These are phyloP conservation scores for Corythornis madagascariensis DNA, from an alignment of 2,113 vertebrate species.

Conservation along the genomic window DNA sequence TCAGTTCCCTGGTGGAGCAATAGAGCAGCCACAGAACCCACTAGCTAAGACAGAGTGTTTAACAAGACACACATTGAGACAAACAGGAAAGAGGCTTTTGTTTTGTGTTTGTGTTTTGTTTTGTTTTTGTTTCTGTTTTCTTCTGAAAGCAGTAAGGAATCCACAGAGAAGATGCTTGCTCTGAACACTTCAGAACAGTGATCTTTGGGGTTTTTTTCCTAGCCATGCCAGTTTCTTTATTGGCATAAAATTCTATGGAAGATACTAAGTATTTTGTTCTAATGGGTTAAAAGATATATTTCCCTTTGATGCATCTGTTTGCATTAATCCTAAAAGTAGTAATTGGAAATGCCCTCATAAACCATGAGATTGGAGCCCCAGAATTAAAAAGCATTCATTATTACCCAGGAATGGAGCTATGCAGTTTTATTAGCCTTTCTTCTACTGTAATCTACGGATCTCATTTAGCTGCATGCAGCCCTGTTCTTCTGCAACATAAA, in stretches of 20 bases:
- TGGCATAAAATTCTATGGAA: not conserved
- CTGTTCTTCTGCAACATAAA: constrained; percentile 32
- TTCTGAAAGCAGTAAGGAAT: not conserved
- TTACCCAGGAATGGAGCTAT: not conserved
- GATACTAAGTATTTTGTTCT: not conserved
- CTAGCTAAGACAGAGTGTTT: not conserved
- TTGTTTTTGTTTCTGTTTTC: not conserved
- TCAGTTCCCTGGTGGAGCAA: not conserved
- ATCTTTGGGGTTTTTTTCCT: not conserved
- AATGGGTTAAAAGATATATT: not conserved
- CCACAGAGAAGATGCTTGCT: not conserved
- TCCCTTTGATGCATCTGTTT: constrained; percentile 2
- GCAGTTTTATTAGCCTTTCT: constrained; percentile 58
- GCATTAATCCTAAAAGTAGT: constrained; percentile 1
- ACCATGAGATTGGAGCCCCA: not conserved
- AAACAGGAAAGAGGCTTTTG: not conserved
- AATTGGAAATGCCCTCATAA: constrained; percentile 36
- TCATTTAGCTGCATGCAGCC: constrained; percentile 57
- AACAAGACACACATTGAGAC: not conserved
- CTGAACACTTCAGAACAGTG: not conserved
- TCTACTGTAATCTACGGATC: constrained; percentile 49
- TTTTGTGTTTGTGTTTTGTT: not conserved
- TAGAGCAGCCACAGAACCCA: not conserved
- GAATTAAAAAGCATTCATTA: constrained; percentile 22
- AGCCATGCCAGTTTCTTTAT: not conserved